These are phyloP conservation scores for Sitobion miscanthi DNA, from an alignment of 1,140 invertebrate species.

Conservation along the genomic window DNA sequence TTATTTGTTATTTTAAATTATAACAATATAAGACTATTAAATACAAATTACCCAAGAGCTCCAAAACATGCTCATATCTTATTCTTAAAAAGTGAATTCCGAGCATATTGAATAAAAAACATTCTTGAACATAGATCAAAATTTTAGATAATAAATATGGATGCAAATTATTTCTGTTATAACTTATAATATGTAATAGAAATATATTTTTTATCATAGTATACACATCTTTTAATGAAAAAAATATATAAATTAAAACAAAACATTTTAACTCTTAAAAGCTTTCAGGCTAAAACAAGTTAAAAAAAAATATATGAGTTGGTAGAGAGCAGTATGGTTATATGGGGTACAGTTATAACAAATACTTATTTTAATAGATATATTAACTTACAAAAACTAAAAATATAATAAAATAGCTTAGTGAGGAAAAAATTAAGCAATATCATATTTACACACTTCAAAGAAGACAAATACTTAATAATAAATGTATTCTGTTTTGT, in stretches of 20 bases:
- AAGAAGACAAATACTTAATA: background rate
- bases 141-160: background rate
- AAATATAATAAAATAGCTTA: slow-evolving; percentile 29
- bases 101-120: background rate
- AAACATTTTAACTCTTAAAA: slow-evolving; percentile 27
- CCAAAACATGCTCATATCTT: background rate
- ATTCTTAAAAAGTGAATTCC: background rate
- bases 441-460: background rate
- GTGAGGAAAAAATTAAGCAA: background rate
- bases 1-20: too few relatives aligned
- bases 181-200: background rate
- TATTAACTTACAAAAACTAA: slow-evolving; percentile 22
- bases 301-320: slow-evolving; percentile 35
- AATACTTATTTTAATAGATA: slow-evolving; percentile 34
- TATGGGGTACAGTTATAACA: slow-evolving; percentile 14
- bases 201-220: slow-evolving; percentile 6
- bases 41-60: too few relatives aligned
- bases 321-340: slow-evolving; percentile 23
- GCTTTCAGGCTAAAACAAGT: background rate
- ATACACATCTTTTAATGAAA: slow-evolving; percentile 20
- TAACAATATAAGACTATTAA: too few relatives aligned
- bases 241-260: slow-evolving; percentile 39
- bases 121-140: background rate
- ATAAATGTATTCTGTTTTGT: background rate
- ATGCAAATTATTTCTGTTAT: background rate